A percentile compares a stretch with the other conserved stretches of the same genome.
Conservation (phyloP, 2,797 vertebrate species). For the Poeciliopsis turneri region DNA sequence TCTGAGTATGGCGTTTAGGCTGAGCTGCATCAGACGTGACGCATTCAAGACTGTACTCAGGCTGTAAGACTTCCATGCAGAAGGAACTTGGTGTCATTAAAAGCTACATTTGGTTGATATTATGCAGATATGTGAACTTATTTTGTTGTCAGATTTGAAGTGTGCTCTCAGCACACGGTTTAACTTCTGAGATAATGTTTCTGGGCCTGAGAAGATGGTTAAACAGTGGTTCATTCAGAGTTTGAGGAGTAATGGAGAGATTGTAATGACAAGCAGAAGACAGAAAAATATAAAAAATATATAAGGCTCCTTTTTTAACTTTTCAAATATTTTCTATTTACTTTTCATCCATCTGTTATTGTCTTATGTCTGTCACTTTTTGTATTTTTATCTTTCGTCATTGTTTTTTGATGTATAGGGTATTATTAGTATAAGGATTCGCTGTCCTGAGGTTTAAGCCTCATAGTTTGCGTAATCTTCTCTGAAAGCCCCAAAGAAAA, state of each 20-base stretch:
- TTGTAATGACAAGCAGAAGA: constrained; percentile 45
- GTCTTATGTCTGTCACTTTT: constrained; percentile 38
- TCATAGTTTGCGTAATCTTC: constrained; percentile 34
- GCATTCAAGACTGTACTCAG: constrained; percentile 24
- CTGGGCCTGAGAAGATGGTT: constrained; percentile 27
- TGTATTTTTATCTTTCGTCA: constrained; percentile 56
- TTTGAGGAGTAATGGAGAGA: constrained; percentile 32
- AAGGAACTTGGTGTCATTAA: constrained; percentile 33
- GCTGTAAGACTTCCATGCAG: constrained; percentile 34
- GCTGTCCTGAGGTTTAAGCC: constrained; percentile 42
- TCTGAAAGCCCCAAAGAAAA: constrained; percentile 54
- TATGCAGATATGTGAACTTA: constrained; percentile 31
- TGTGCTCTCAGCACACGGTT: constrained; percentile 47
- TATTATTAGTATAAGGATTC: constrained; percentile 58
- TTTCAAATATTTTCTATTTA: constrained; percentile 27
- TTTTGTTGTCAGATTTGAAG: constrained; percentile 33
- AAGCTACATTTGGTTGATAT: constrained; percentile 39
- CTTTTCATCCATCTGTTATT: constrained; percentile 32
- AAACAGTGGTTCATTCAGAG: constrained; percentile 47
- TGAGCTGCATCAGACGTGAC: constrained; percentile 36
- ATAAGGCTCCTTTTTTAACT: constrained; percentile 23
- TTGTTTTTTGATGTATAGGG: constrained; percentile 28
- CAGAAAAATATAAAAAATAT: constrained; percentile 27
- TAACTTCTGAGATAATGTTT: constrained; percentile 34
- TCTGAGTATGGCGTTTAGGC: constrained; percentile 47